These are phyloP conservation scores for Melieria omissa DNA, from an alignment of 2,888 invertebrate species.

Conservation along the genomic window DNA sequence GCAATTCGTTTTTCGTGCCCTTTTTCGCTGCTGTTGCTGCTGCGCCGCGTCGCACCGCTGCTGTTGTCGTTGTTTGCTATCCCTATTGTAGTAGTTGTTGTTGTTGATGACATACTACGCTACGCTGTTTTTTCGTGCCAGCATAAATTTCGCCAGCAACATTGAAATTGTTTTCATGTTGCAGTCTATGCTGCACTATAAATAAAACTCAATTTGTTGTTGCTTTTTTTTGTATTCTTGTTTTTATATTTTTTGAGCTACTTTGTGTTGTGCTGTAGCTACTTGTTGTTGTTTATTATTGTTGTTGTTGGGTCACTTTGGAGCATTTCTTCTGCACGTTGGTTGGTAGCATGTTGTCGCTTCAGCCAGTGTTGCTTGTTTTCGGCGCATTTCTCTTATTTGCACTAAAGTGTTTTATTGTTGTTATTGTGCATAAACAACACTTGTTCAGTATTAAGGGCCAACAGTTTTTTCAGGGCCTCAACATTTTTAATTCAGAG, in stretches of 20 bases:
- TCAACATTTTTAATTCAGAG: too few species aligned
- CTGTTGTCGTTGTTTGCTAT: background rate
- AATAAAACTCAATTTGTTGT: slow-evolving; percentile 20
- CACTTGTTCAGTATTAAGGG: slow-evolving; percentile 25
- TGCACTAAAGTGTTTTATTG: background rate
- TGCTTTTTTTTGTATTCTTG: background rate
- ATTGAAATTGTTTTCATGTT: slow-evolving; percentile 36
- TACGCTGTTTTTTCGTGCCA: slow-evolving; percentile 6
- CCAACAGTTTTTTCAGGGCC: too few species aligned
- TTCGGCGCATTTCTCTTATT: background rate
- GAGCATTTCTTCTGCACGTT: background rate
- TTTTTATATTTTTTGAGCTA: too few species aligned
- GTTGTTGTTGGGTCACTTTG: slow-evolving; percentile 2
- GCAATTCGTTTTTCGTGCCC: slow-evolving; percentile 18
- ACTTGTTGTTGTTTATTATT: background rate
- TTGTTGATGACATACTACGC: slow-evolving; percentile 15
- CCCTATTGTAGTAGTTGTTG: slow-evolving; percentile 8
- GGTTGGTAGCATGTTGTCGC: slow-evolving; percentile 10
- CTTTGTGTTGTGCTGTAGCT: too few species aligned
- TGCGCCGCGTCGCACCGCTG: slow-evolving; percentile 1
- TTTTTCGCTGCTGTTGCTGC: slow-evolving; percentile 9
- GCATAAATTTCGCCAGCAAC: slow-evolving; percentile 31
- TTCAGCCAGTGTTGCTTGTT: background rate
- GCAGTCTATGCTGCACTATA: slow-evolving; percentile 30
- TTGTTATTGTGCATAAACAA: slow-evolving; percentile 1